Base-by-base conservation (phyloP, 2,888 invertebrate genomes). In the Nowickia ferox region DNA sequence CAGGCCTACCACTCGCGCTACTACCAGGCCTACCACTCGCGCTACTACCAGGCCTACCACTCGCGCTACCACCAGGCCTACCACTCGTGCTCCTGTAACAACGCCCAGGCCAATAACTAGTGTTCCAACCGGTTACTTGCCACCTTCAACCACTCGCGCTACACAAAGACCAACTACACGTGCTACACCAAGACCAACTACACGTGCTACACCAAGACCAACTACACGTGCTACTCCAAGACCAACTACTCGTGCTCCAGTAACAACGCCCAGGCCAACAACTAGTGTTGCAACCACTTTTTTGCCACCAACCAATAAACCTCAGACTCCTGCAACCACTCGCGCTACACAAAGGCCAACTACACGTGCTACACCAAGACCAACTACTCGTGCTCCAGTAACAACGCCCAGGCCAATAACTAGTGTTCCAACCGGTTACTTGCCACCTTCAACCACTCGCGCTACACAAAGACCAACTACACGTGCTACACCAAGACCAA, bases 121-220 rank as follows among this genome's bases (percentile, higher is more conserved):
- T 66, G 89, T 38, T 89, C 87, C 11, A 55, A 42, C 61, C 3
- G 74, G 72, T 10, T 51, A 84, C 59, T 15, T 71, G 40, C 63
- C 79, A 46, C 84, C 87, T 42, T 87, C 87, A 11, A 88, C 89
- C 19, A 84, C 81, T 22, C 40, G 65, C 11, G 66, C 81, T 2
- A 82, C 80, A 74, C 17, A 46, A 9, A 65, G 68, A 79, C 9
- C 69, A 9, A 71, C 76, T 6, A 63, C 81, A 5, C 81, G 66
- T 19, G 17, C 71, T 9, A 83, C 80, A 76, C 88, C 88, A 87
- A 88, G 19, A 30, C 9, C 68, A 8, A 71, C 76, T 1, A 63
- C 69, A 40, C 55, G 77, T 38, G 55, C 79, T 10, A 66, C 66
- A n/a, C 66, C 66, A 4, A 82, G 84, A 17, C 59, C 84, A 53